Conservation (phyloP, 2,113 vertebrate genomes). For the Grus americana region DNA sequence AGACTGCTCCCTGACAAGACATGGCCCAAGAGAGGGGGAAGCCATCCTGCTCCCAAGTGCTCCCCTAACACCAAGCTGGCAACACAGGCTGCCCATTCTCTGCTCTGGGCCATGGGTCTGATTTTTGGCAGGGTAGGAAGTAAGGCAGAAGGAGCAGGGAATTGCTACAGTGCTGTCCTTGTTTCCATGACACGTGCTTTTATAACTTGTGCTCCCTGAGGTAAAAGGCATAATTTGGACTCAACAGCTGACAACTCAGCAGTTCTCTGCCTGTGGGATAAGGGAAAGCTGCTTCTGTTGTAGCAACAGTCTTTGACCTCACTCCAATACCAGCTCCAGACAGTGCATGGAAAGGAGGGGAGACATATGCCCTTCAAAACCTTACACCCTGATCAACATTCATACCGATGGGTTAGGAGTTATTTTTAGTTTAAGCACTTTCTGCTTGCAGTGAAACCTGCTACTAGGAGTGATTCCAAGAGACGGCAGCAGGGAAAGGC, state of each 20-base stretch:
- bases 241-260: conserved; percentile 49
- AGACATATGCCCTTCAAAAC: conserved; percentile 51
- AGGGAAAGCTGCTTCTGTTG: conserved; percentile 45
- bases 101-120: background rate
- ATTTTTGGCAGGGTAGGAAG: background rate
- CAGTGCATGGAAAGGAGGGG: background rate
- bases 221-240: conserved; percentile 59
- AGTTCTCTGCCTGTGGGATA: conserved; percentile 42
- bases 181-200: conserved; percentile 42
- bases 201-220: conserved; percentile 43
- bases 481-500: background rate
- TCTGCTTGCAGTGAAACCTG: conserved; percentile 8
- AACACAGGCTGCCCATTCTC: background rate
- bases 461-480: conserved; percentile 1
- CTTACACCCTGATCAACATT: conserved; percentile 46
- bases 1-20: background rate
- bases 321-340: conserved; percentile 11
- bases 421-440: conserved; percentile 46
- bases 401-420: background rate
- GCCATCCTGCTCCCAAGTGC: background rate
- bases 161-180: background rate
- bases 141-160: background rate
- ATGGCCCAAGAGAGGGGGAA: background rate
- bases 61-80: background rate
- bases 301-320: conserved; percentile 45